Conservation (phyloP, 2,113 vertebrate genomes). For the Rhinichthys klamathensis region DNA sequence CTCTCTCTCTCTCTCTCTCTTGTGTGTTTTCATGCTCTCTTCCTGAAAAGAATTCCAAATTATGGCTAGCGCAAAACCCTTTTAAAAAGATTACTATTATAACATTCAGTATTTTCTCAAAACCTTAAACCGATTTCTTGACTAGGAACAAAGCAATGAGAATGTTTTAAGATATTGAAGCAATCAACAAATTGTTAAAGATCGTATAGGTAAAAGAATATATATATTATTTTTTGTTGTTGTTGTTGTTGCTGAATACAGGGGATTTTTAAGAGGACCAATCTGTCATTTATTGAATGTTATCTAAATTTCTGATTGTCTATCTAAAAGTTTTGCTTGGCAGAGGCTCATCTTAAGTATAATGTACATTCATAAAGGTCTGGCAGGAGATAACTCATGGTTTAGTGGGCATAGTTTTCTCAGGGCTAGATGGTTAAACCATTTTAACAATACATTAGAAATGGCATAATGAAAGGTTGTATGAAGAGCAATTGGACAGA, state of each 20-base stretch:
- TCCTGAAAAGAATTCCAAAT: conserved; percentile 16
- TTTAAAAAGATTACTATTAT: not conserved
- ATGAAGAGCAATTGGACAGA: conserved; percentile 37
- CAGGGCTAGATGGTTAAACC: conserved; percentile 68
- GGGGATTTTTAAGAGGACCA: not conserved
- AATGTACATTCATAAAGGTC: conserved; percentile 21
- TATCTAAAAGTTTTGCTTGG: not conserved
- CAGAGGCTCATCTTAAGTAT: conserved; percentile 5
- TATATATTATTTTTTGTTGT: not conserved
- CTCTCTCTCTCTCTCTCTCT: conserved; percentile 56
- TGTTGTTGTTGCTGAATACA: not conserved
- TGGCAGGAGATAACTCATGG: conserved; percentile 43
- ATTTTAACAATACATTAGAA: conserved; percentile 56
- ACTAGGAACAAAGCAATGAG: not conserved
- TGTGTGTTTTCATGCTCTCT: conserved; percentile 29
- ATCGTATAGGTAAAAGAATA: not conserved
- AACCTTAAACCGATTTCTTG: not conserved
- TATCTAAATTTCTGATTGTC: not conserved
- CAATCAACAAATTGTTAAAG: not conserved
- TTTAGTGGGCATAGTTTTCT: conserved; percentile 65
- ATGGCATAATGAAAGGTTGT: conserved; percentile 40
- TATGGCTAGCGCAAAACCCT: not conserved
- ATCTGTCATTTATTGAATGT: not conserved
- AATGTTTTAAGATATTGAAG: not conserved
- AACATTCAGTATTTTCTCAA: not conserved